Evolutionary conservation across 2,888 invertebrate genomes (phyloP).

Genomic region (Cyaniris semiargus): DNA sequence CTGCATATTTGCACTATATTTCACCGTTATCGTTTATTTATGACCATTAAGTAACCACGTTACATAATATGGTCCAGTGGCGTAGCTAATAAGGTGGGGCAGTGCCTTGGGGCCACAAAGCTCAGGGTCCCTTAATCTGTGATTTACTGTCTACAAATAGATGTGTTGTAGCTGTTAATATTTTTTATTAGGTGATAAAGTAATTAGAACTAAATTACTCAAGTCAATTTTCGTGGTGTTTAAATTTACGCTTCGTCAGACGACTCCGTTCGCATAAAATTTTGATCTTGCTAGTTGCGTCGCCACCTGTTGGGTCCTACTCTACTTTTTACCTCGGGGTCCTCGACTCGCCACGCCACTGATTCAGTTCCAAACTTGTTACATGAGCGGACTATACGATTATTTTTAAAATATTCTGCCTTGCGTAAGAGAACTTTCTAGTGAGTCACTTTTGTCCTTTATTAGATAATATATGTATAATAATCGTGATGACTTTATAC

Average conservation of each 20-base stretch:
- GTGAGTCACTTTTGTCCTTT: slow-evolving; percentile 25
- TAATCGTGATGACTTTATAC: not conserved
- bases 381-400: not conserved
- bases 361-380: not conserved
- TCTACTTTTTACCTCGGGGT: not conserved
- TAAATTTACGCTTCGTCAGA: too few relatives aligned
- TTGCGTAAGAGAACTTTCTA: slow-evolving; percentile 26
- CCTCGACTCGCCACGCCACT: not conserved
- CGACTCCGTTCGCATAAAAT: too few relatives aligned
- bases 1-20: not conserved
- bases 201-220: too few relatives aligned
- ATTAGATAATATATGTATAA: too few relatives aligned
- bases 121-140: not conserved
- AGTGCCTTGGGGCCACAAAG: not conserved
- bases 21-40: not conserved
- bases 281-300: too few relatives aligned
- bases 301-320: too few relatives aligned
- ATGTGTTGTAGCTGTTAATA: not conserved
- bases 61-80: not conserved
- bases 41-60: not conserved
- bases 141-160: not conserved
- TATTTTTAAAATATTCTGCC: slow-evolving; percentile 14
- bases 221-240: too few relatives aligned
- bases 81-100: not conserved
- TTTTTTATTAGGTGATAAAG: too few relatives aligned